These are phyloP conservation scores for Cyprinus carpio DNA, from an alignment of 2,113 vertebrate genomes.

Conservation along the genomic window DNA sequence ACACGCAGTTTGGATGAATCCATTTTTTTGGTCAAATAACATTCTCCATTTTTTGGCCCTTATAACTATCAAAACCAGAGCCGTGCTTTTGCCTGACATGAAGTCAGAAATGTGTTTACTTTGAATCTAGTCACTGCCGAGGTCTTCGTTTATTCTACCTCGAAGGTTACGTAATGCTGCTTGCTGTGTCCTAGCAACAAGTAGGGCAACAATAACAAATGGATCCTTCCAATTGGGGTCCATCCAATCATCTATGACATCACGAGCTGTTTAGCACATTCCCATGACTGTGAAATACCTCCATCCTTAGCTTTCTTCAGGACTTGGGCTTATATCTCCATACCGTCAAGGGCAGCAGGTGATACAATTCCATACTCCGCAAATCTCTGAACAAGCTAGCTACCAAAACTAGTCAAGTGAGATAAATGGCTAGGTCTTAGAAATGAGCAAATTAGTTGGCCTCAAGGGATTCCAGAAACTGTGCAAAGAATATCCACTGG, in stretches of 20 bases:
- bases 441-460: constrained; percentile 16
- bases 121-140: constrained; percentile 6
- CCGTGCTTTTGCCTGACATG: not conserved
- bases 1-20: not conserved
- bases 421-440: constrained; percentile 8
- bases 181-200: constrained; percentile 47
- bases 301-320: not conserved
- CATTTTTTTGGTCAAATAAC: constrained; percentile 11
- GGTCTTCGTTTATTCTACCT: constrained; percentile 28
- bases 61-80: not conserved
- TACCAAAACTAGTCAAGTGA: constrained; percentile 2
- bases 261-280: constrained; percentile 36
- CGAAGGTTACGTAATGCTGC: constrained; percentile 25
- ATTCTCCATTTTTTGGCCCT: not conserved
- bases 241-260: constrained; percentile 48
- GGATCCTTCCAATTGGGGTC: constrained; percentile 34
- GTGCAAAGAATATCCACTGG: constrained; percentile 8
- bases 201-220: constrained; percentile 35
- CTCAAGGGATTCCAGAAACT: constrained; percentile 14
- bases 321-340: constrained; percentile 10
- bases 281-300: constrained; percentile 28
- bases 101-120: constrained; percentile 18
- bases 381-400: not conserved
- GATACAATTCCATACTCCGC: constrained; percentile 38
- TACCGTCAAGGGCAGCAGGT: constrained; percentile 30